Evolutionary conservation across 2,888 invertebrate species (phyloP), one percentile per base, ranked within the genome.

Genomic region (Aethes cnicana): DNA sequence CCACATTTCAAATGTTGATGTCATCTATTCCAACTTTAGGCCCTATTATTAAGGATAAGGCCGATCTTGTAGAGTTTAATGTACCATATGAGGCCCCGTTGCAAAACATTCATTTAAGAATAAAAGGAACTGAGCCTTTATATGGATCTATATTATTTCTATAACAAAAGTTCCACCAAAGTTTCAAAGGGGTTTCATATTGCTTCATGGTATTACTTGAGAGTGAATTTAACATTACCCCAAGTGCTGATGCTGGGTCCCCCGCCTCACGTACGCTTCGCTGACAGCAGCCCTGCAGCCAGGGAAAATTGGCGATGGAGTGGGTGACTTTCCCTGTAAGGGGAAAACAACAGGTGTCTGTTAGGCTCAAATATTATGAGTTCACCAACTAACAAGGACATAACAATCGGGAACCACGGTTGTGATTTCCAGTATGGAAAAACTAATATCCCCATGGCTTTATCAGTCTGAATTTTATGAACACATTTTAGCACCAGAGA

Each of bases 241-340:
- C 30, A 8, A 50, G 16, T 5, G 53, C 32, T 7, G 50, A 42
- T 21, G 8, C 18, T 6, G 49, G 54, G 44, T 35, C 7, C 33
- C 41, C 44, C 50, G 41, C 46, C 42, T 37, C 35, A 48, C 12
- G 23, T 47, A 36, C 41, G 42, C 46, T 26, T 49, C 37, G 43
- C 50, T 26, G 57, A 60, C 18, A 60, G 55, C 20, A 53, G 26
- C 20, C 54, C 54, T 25, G 48, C 58, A 42, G 50, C 55, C 55
- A 57, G 55, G 42, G 55, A 50, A 58, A 56, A n/a, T n/a, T n/a
- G n/a, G n/a, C n/a, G n/a, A n/a, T n/a, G n/a, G n/a, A n/a, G n/a
- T n/a, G n/a, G n/a, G n/a, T n/a, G n/a, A n/a, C n/a, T n/a, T n/a
- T n/a, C n/a, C n/a, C 53, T 44, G 50, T 32, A 20, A 30, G 20